Evolutionary conservation across 2,797 vertebrate genomes (phyloP).

Genomic region (Scleropages formosus): DNA sequence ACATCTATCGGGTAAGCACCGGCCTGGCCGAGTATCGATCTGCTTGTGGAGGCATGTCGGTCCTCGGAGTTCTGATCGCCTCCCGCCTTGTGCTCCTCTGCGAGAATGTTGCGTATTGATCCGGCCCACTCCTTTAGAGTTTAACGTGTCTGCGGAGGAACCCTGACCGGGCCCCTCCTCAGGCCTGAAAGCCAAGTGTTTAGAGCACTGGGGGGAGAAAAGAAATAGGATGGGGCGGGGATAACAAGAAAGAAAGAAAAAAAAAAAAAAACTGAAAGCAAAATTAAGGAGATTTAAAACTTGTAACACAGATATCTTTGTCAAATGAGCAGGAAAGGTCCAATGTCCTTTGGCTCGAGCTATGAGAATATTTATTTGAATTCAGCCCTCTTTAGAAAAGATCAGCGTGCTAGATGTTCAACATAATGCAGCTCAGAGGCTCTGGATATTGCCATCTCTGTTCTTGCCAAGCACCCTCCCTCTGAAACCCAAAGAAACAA

Average conservation of each 20-base stretch:
- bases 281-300: not conserved
- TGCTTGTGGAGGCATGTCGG: slow-evolving; percentile 72
- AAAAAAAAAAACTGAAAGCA: too few relatives aligned
- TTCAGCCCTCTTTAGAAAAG: not conserved
- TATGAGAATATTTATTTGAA: not conserved
- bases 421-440: not conserved
- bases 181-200: slow-evolving; percentile 66
- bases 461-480: not conserved
- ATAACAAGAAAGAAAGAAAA: slow-evolving; percentile 22
- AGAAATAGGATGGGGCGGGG: slow-evolving; percentile 3
- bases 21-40: slow-evolving; percentile 93
- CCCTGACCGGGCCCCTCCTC: slow-evolving; percentile 74
- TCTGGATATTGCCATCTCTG: not conserved
- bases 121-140: slow-evolving; percentile 82
- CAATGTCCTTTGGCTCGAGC: slow-evolving; percentile 33
- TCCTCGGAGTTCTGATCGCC: slow-evolving; percentile 74
- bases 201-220: slow-evolving; percentile 50
- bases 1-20: slow-evolving; percentile 87
- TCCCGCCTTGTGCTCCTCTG: slow-evolving; percentile 75
- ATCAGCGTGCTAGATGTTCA: not conserved
- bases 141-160: slow-evolving; percentile 80
- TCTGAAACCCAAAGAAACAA: not conserved
- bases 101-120: slow-evolving; percentile 91
- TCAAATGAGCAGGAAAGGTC: slow-evolving; percentile 36
- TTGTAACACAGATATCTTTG: slow-evolving; percentile 34